phyloP scores from a whole-genome alignment of 2,888 invertebrate species.

The Drosophila tanythrix region DNA sequence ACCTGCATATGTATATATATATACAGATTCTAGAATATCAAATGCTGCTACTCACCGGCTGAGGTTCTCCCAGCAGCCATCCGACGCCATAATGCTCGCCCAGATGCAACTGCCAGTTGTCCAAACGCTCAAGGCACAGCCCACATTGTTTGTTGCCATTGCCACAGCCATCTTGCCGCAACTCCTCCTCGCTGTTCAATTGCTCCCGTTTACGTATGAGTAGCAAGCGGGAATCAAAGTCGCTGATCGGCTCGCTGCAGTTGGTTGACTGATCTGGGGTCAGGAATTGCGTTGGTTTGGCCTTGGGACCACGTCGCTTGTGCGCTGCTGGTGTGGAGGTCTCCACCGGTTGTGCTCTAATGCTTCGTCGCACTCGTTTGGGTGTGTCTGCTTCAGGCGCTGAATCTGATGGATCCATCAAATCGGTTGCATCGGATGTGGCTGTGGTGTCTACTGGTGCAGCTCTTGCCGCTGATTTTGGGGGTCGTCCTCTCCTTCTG shows the following conservation, averaged over 20 bases:
- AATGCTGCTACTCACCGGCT: constrained; percentile 60
- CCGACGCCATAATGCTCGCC: constrained; percentile 83
- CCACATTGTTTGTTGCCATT: constrained; percentile 76
- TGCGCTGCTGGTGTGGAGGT: constrained; percentile 8
- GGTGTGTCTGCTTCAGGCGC: neutral
- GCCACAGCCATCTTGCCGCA: constrained; percentile 58
- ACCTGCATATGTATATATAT: constrained; percentile 40
- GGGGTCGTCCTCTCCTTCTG: constrained; percentile 22
- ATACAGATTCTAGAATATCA: neutral
- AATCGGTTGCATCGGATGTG: neutral
- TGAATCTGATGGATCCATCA: neutral
- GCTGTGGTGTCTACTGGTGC: neutral
- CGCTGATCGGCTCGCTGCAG: constrained; percentile 5
- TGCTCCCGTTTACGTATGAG: constrained; percentile 78
- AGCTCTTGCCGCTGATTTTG: neutral
- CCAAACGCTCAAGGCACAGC: constrained; percentile 73
- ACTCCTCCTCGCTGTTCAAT: constrained; percentile 65
- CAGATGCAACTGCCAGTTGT: constrained; percentile 74
- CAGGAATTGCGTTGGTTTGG: constrained; percentile 1
- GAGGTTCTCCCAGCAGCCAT: constrained; percentile 71
- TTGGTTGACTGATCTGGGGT: neutral
- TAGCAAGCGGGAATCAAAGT: constrained; percentile 75
- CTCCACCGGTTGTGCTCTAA: neutral
- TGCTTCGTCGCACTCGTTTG: neutral
- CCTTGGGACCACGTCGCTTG: constrained; percentile 37